Base-by-base conservation (phyloP, 2,113 vertebrate genomes). In the Elachura formosa region DNA sequence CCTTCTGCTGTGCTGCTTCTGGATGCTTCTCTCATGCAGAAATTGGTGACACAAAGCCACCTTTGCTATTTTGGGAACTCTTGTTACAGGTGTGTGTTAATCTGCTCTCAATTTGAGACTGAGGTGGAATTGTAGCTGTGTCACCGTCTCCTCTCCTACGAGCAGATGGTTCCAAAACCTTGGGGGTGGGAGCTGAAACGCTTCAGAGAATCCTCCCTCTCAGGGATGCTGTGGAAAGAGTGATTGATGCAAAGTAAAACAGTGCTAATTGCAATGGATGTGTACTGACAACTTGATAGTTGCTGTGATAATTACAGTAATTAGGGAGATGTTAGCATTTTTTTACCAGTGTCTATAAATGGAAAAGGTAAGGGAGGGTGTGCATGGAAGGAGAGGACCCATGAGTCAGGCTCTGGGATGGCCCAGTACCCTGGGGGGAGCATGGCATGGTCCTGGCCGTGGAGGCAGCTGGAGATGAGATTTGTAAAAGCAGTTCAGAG, bases 261-360 rank as follows among this genome's bases (percentile, higher is more conserved):
- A 94, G 84, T 68, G 95, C 89, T 96, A 96, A 96, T 96, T 96
- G 96, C 95, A 81, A 84, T 97, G 87, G 94, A 96, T 96, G 79
- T 91, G 94, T 95, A 95, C 93, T 97, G 96, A 96, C 95, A 97
- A 95, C 94, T 96, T 95, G 96, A 96, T 96, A 83, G 89, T 96
- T 97, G 91, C 94, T 71, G 83, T 64, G 91, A 94, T 97, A 90
- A 95, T 96, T 97, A 95, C 90, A 75, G 96, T 94, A 94, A 97
- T 97, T 96, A 96, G 75, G 55, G 68, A 78, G 73, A 93, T 78
- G 76, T 43, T 93, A 43, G 71, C 64, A 9, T 74, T 86, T 93
- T 91, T 82, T 55, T 23, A 16, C 25, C 34, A 2, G 18, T 38
- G 68, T 91, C 88, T 96, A 91, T 95, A 97, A 94, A 91, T 96